phyloP scores from a whole-genome alignment of 2,113 vertebrate species.

The Trogon melanurus region DNA sequence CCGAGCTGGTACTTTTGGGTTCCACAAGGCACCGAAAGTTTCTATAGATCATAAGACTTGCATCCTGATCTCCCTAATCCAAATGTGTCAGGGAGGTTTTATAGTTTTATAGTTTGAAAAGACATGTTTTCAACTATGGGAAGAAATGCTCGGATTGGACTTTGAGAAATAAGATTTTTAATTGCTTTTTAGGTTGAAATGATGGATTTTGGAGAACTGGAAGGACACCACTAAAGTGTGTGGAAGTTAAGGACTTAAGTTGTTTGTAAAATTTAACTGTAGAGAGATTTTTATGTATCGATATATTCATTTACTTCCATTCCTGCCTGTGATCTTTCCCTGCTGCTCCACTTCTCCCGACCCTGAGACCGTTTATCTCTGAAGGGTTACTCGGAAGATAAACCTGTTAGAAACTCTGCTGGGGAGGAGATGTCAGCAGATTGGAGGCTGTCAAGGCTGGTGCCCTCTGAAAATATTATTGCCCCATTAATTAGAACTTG shows the following conservation, averaged over 20 bases:
- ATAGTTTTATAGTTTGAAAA: neutral
- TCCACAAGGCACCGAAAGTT: neutral
- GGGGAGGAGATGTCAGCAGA: neutral
- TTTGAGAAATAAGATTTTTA: neutral
- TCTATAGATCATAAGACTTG: rapidly evolving
- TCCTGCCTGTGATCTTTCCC: neutral
- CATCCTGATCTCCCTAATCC: neutral
- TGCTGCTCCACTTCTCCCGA: neutral
- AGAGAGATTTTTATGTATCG: neutral
- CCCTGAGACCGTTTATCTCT: neutral
- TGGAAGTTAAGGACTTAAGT: neutral
- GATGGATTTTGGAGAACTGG: neutral
- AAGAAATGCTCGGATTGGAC: neutral
- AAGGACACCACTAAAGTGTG: neutral
- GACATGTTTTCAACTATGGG: neutral
- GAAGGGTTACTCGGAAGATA: neutral
- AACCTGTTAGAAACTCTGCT: rapidly evolving
- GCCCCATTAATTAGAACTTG: neutral
- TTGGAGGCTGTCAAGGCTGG: neutral
- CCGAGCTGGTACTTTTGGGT: neutral
- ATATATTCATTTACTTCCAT: neutral
- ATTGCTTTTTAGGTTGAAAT: neutral
- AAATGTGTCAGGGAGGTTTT: neutral
- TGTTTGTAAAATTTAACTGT: neutral
- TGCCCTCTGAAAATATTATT: neutral